These are phyloP conservation scores for Stichodactyla mertensii DNA, from an alignment of 64 coral and sea anemone species.

Conservation along the genomic window DNA sequence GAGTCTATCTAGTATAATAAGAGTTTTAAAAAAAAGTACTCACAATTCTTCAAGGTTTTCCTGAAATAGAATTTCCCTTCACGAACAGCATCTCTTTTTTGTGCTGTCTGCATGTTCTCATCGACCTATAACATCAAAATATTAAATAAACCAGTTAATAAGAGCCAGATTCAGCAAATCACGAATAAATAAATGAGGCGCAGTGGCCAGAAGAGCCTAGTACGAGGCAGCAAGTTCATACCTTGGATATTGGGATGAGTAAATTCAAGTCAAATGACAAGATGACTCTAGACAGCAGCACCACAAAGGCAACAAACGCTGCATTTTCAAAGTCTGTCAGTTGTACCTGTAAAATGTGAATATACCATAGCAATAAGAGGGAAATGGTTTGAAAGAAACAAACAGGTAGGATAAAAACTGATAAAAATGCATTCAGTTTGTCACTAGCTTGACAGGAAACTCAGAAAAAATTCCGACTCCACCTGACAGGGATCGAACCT, in stretches of 20 bases:
- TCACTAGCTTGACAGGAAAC: too few species aligned
- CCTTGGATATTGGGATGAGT: constrained; percentile 88
- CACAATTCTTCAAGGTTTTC: constrained; percentile 85
- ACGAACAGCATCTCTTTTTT: constrained; percentile 86
- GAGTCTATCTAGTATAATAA: too few species aligned
- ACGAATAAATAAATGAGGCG: not conserved
- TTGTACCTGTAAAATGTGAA: constrained; percentile 62
- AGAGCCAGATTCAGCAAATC: too few species aligned
- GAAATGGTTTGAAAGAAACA: too few species aligned
- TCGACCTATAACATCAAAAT: constrained; percentile 50
- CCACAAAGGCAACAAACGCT: constrained; percentile 80
- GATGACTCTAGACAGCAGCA: constrained; percentile 83
- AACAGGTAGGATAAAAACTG: too few species aligned
- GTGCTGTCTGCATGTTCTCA: constrained; percentile 78
- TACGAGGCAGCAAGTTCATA: not conserved
- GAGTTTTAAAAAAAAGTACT: not conserved
- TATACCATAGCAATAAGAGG: not conserved
- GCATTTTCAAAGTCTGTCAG: constrained; percentile 99
- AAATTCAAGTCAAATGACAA: constrained; percentile 93
- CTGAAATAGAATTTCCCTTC: constrained; percentile 82
- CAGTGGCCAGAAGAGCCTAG: too few species aligned
- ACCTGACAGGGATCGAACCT: too few species aligned
- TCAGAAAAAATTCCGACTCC: too few species aligned
- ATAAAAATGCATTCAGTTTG: too few species aligned
- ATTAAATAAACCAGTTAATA: not conserved